phyloP scores from a whole-genome alignment of 2,113 vertebrate species.

The Orthonyx spaldingii region DNA sequence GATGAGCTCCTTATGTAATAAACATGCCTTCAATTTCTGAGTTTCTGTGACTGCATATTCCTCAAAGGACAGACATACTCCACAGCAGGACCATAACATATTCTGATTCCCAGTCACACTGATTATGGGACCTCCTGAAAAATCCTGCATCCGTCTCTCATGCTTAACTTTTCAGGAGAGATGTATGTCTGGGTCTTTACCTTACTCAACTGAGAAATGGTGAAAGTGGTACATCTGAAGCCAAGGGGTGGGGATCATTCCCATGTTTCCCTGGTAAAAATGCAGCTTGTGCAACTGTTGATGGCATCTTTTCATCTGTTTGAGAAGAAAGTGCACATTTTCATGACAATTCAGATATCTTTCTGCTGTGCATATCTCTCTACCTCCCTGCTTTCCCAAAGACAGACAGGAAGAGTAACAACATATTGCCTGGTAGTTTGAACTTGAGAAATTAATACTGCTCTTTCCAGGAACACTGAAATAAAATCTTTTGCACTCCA shows the following conservation, averaged over 20 bases:
- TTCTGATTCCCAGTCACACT: not conserved
- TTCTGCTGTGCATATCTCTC: not conserved
- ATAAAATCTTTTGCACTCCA: not conserved
- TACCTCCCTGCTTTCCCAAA: not conserved
- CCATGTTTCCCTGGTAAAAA: not conserved
- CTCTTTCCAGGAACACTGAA: not conserved
- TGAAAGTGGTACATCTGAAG: not conserved
- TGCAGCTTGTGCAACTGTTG: not conserved
- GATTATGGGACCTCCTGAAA: not conserved
- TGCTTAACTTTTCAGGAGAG: not conserved
- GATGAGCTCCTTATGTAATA: not conserved
- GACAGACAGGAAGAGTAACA: not conserved
- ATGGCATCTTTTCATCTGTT: not conserved
- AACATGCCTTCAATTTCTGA: not conserved
- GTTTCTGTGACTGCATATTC: not conserved
- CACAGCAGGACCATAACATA: not conserved
- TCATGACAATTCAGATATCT: not conserved
- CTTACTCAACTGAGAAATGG: not conserved
- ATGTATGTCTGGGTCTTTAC: not conserved
- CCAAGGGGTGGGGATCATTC: not conserved
- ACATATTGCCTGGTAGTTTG: not conserved
- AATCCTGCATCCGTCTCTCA: not conserved
- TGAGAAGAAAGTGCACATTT: not conserved
- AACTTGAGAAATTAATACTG: not conserved
- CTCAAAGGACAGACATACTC: not conserved